Base-by-base conservation (phyloP, 2,113 vertebrate genomes). In the Cryptomyrus ogoouensis region DNA sequence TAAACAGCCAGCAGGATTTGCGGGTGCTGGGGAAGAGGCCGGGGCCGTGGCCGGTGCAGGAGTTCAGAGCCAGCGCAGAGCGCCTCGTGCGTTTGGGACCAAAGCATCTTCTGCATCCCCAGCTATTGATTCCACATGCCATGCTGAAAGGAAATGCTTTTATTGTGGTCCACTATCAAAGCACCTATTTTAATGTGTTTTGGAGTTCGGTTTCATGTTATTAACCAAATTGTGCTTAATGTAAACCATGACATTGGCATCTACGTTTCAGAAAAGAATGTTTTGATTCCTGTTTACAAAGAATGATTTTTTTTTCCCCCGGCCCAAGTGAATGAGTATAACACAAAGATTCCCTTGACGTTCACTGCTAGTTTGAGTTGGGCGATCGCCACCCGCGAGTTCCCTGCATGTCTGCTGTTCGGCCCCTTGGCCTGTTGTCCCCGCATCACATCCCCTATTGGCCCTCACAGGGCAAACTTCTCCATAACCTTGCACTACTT, bases 141-240 rank as follows among this genome's bases (percentile, higher is more conserved):
- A 31, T 35, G 85, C 85, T 53, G 85, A 87, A 87, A 87, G 85
- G 49, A 87, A 87, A 87, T 5, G 15, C 27, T 53, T 53, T 42
- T 56, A 39, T 87, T 87, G 47, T 50, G 50, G 85, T 87, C 13
- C n/a, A 21, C 85, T 87, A 53, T 87, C 85, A 87, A 87, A 87
- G 50, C 50, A 87, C 85, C 85, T 87, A 53, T 86, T 86, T 52
- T 31, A 86, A 86, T 87, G 85, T 50, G 35, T 87, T 35, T 53
- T 87, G 85, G 85, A 53, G 35, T 87, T 50, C 5, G 17, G 50
- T 87, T 87, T 87, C 85, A 87, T 21, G 47, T 86, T 86, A 87
- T 87, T 87, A 87, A 53, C 49, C 85, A 87, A 39, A 87, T 87
- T 87, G 50, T 53, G n/a, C 50, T 87, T 87, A 87, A 87, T 87